Evolutionary conservation across 1,140 invertebrate genomes (phyloP), one percentile per base, ranked within the genome.

Genomic region (Cardiocondyla obscurior): DNA sequence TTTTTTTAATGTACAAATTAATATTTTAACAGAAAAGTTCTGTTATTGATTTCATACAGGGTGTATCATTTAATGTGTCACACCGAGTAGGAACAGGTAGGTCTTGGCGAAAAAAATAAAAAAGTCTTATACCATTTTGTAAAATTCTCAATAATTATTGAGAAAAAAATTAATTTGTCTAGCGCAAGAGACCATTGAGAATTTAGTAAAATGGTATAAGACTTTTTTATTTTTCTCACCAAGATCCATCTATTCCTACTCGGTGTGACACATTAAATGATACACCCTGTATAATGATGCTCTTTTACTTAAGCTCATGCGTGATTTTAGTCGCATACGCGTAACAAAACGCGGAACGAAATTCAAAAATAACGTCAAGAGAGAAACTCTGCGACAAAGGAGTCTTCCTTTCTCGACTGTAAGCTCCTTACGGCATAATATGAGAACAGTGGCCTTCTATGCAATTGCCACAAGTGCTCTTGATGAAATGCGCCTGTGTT

Each of bases 361-460:
- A 12, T 69, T 79, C n/a, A 67, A 79, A 79, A 69, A 79, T 10
- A 79, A 69, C 25, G 51, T 79, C 30, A 39, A 69, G 16, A 65
- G 7, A 28, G 14, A 64, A 65, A 42, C 5, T 69, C 36, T 46
- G 16, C 30, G 33, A 69, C 25, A 67, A 79, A 53, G 46, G 12
- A 65, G 16, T 64, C 44, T 51, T n/a, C 33, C 30, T 19, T 58
- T 25, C 57, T 65, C 16, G 10, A 16, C 12, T 36, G 10, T 53
- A 79, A 79, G 25, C 74, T 42, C n/a, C 74, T 79, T 79, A 79
- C 22, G 3, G 22, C 22, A 42, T 77, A 67, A 76, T 76, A 67
- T 10, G 46, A 79, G 49, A 69, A 69, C 36, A 64, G 16, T 51
- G 16, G 36, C 25, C 28, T 39, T 7, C 30, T 55, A 42, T 53